Base-by-base conservation (phyloP, 2,888 invertebrate genomes). In the Ochropacha duplaris region DNA sequence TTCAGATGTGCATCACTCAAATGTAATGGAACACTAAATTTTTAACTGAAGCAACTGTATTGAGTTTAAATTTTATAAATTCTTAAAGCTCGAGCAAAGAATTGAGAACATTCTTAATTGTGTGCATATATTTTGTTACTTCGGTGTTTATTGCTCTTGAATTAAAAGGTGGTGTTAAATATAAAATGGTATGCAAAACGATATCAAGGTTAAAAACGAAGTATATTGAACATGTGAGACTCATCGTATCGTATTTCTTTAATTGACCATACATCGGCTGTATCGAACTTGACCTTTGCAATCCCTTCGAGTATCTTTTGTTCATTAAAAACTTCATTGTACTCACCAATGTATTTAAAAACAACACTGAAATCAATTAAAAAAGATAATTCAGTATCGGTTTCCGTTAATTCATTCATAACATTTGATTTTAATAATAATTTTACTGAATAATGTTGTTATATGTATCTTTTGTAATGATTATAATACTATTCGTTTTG, bases 311-410 rank as follows among this genome's bases (percentile, higher is more conserved):
- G 51, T 16, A 28, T 65, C 68, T 73, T 78, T 77, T 77, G 78
- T 79, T 84, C 86, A 83, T 86, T 86, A 83, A 78, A 78, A 72
- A 76, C 75, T 76, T 84, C 79, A 81, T 81, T 84, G 81, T 80
- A 65, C 63, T 57, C 65, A 62, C 71, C 75, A 77, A 78, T 83
- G 82, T 83, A 84, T 83, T 75, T 65, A 62, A 68, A 55, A 54
- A 64, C 59, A 70, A 69, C 72, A 69, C 66, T 72, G 72, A 61
- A 63, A 66, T 68, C 72, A 74, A 76, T 73, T 76, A 74, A 79
- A 79, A 76, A 69, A 68, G 71, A 70, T 73, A 72, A 76, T 76
- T 77, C 26, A 22, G 44, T 19, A 19, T 76, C 70, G 69, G 73
- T 71, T 76, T 75, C 59, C 75, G 9, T 44, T 19, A 44, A 44